A percentile compares a stretch with the other conserved stretches of the same genome.
These are phyloP conservation scores for Pithecia hirsuta DNA, from an alignment of 2,797 vertebrate species.

Conservation along the genomic window DNA sequence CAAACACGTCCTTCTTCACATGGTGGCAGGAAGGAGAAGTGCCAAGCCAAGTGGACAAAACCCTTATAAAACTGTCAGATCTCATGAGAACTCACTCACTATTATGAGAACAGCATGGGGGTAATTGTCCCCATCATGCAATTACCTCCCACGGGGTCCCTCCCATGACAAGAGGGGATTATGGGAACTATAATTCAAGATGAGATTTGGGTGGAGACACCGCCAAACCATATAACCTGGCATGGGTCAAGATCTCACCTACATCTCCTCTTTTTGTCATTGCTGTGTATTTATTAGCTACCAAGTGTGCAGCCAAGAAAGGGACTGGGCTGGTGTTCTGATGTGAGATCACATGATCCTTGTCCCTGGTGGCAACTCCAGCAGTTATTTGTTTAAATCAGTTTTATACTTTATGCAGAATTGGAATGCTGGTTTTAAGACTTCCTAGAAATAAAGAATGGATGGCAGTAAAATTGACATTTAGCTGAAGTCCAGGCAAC, in stretches of 20 bases:
- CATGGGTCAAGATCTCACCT: neutral
- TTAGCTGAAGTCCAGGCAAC: neutral
- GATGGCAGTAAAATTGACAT: neutral
- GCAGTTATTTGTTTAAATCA: neutral
- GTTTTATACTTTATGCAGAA: neutral
- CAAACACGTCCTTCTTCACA: neutral
- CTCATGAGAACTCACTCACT: neutral
- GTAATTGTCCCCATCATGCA: neutral
- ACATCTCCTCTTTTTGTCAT: neutral
- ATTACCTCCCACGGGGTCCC: fast-evolving
- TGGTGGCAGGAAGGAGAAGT: neutral
- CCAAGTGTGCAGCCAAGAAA: neutral
- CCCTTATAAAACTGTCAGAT: neutral
- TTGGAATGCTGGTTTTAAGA: conserved; percentile 10
- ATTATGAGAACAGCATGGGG: neutral
- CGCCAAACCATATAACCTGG: neutral
- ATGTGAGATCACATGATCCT: neutral
- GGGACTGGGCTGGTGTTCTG: neutral
- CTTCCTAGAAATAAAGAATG: neutral
- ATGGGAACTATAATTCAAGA: neutral
- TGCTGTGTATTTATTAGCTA: neutral
- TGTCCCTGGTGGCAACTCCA: neutral
- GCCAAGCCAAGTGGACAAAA: neutral
- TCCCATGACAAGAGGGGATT: neutral
- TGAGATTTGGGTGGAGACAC: neutral